phyloP scores from a whole-genome alignment of 2,888 invertebrate species.

The Cheilosia vulpina region DNA sequence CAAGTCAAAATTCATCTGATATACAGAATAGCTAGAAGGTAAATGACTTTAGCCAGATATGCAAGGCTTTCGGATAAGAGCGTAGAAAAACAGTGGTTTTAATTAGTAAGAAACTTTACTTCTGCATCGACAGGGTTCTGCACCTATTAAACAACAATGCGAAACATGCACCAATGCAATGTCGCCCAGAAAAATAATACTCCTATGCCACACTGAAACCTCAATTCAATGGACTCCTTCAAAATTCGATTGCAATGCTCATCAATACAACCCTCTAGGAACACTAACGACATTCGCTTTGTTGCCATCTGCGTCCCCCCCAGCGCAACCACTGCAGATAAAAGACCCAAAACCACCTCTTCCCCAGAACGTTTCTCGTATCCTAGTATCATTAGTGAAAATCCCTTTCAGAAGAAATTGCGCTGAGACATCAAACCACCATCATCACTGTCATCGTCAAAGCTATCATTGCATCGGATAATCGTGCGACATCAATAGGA shows the following conservation, averaged over 20 bases:
- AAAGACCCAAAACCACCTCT: slow-evolving; percentile 1
- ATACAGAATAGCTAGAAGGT: too few species aligned
- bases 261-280: background rate
- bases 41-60: too few species aligned
- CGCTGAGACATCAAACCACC: slow-evolving; percentile 16
- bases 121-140: too few species aligned
- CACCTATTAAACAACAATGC: too few species aligned
- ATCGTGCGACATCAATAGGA: slow-evolving; percentile 36
- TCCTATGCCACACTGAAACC: too few species aligned
- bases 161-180: too few species aligned
- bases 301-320: background rate
- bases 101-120: too few species aligned
- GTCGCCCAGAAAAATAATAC: too few species aligned
- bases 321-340: background rate
- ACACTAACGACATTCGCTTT: background rate
- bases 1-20: too few species aligned
- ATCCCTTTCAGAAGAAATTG: slow-evolving; percentile 4
- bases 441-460: slow-evolving; percentile 7
- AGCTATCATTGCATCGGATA: slow-evolving; percentile 46
- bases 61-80: too few species aligned
- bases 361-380: background rate
- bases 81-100: too few species aligned
- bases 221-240: background rate
- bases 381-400: background rate
- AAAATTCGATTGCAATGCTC: background rate